Evolutionary conservation across 2,113 vertebrate species (phyloP), one percentile per base, ranked within the genome.

Genomic region (Corvus hawaiiensis): DNA sequence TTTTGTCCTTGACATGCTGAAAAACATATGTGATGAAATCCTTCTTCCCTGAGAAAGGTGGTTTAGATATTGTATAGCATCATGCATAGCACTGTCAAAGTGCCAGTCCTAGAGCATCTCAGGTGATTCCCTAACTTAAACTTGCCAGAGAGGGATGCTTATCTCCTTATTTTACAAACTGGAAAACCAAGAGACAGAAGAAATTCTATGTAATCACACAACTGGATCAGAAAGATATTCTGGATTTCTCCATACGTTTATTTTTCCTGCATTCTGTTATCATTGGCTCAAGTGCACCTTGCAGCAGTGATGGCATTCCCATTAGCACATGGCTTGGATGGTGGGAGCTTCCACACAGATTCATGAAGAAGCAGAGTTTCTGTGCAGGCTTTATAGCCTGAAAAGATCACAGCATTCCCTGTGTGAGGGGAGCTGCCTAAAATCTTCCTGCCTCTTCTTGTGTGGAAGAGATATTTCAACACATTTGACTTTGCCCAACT

Each of bases 1-100:
- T 46, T 84, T 41, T 68, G 33, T 92, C n/a, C 67, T 96, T 84
- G 59, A 88, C 69, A 19, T 58, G 32, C 54, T 91, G 23, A 73
- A 78, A 76, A 58, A 77, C 0, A 0, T 24, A 13, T 56, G 43
- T 82, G 67, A 37, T 74, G 75, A 85, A 76, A 68, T 69, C 58
- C 66, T 82, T 68, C 22, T 89, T 72, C 17, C 37, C n/a, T 41
- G 37, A 72, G 27, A 46, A 90, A 55, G 54, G 20, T 66, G 26
- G 9, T 74, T 87, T 78, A 43, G 82, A 32, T 66, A 41, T 30
- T 26, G 30, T 39, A 15, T 13, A 76, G 11, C 52, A 20, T 35
- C 0, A 0, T 43, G 12, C 16, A 16, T 21, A 61, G 33, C 10
- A 18, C 16, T 55, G 48, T 28, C 27, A 19, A 76, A 90, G 17